These are phyloP conservation scores for Pardosa pseudoannulata DNA, from an alignment of 2,888 invertebrate species.

Conservation along the genomic window DNA sequence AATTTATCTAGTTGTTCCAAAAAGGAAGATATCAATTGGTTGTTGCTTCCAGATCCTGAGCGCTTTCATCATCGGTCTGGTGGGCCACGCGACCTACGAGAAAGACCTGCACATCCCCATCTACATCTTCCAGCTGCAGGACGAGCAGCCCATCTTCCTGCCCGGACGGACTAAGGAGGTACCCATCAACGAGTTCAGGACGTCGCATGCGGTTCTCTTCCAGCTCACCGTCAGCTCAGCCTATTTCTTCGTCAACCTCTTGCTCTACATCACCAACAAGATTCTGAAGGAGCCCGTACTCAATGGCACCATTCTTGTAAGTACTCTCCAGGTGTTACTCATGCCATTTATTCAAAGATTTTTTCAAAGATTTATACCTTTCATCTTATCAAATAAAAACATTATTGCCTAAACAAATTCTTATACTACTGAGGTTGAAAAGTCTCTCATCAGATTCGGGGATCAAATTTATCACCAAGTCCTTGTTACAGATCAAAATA, in stretches of 20 bases:
- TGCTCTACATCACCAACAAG: conserved; percentile 34
- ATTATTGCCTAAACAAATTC: too few species aligned
- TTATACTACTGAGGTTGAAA: too few species aligned
- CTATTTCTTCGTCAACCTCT: conserved; percentile 40
- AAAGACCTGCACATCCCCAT: conserved; percentile 4
- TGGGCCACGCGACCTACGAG: conserved; percentile 42
- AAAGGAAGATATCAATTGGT: too few species aligned
- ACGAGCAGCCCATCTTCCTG: neutral
- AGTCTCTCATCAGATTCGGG: too few species aligned
- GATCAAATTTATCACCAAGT: too few species aligned
- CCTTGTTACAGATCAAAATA: too few species aligned
- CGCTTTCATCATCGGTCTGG: conserved; percentile 17
- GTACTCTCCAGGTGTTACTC: too few species aligned
- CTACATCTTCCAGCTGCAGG: neutral
- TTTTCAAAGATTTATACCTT: too few species aligned
- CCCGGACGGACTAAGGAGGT: neutral
- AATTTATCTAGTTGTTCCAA: too few species aligned
- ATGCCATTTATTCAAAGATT: too few species aligned
- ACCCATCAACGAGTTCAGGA: conserved; percentile 25
- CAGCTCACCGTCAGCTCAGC: conserved; percentile 26
- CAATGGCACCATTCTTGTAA: conserved; percentile 36
- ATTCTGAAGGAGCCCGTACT: neutral
- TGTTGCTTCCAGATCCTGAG: conserved; percentile 37
- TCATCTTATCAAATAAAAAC: too few species aligned
- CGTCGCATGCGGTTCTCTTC: conserved; percentile 33